phyloP scores from a whole-genome alignment of 2,888 invertebrate species.

The Erebia epiphron region DNA sequence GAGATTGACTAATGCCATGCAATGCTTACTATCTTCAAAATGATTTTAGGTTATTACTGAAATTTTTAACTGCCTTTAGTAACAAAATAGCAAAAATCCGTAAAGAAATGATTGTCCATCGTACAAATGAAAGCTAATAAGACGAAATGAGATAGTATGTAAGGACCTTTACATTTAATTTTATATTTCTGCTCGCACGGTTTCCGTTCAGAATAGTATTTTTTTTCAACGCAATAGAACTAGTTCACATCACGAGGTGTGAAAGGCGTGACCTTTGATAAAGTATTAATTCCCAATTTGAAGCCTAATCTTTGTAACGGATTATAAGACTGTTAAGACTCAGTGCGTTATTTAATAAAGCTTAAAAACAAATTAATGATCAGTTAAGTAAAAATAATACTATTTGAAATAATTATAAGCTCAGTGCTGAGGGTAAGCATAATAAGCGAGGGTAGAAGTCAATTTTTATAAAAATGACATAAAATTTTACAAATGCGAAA shows the following conservation, averaged over 20 bases:
- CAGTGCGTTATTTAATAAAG: constrained; percentile 31
- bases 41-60: too few species aligned
- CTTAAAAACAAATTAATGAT: not conserved
- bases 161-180: constrained; percentile 16
- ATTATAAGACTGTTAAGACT: constrained; percentile 29
- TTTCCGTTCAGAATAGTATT: constrained; percentile 31
- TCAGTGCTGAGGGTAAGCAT: too few species aligned
- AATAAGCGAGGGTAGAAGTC: too few species aligned
- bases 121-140: not conserved
- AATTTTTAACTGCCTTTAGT: not conserved
- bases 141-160: not conserved
- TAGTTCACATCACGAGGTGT: constrained; percentile 53
- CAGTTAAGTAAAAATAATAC: too few species aligned
- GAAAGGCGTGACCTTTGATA: constrained; percentile 59
- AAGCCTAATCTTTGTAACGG: constrained; percentile 55
- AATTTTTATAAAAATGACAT: too few species aligned
- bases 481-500: too few species aligned
- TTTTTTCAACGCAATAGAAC: constrained; percentile 38
- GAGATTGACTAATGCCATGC: too few species aligned
- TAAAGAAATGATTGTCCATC: too few species aligned
- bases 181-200: constrained; percentile 22
- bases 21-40: too few species aligned
- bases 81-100: not conserved
- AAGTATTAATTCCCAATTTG: constrained; percentile 50
- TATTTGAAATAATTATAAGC: too few species aligned